Conservation (phyloP, 1,140 invertebrate species). For the Gryllus bimaculatus region DNA sequence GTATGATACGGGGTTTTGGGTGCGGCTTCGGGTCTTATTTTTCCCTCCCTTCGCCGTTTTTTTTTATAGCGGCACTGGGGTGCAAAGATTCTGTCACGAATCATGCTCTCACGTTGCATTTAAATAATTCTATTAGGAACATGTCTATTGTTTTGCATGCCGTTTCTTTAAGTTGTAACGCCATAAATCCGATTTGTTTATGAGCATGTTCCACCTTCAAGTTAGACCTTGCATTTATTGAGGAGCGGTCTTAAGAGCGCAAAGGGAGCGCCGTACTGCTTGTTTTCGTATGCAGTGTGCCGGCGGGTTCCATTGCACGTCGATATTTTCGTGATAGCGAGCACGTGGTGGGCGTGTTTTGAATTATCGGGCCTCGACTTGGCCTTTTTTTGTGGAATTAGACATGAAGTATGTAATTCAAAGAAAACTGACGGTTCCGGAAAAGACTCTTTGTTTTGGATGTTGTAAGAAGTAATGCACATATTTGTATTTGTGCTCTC, state of each 20-base stretch:
- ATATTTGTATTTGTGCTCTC: no score
- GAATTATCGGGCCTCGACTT: no score
- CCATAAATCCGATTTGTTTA: conserved; percentile 5
- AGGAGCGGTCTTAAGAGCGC: no score
- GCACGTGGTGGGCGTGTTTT: no score
- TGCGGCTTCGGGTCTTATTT: not conserved
- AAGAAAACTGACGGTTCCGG: no score
- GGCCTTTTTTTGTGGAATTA: no score
- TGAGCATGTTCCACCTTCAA: not conserved
- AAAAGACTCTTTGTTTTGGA: no score
- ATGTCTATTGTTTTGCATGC: not conserved
- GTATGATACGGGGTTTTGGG: not conserved
- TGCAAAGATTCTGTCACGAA: not conserved
- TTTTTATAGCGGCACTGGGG: not conserved
- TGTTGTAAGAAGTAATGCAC: no score
- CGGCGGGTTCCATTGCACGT: not conserved
- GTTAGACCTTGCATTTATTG: not conserved
- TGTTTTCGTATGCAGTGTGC: not conserved
- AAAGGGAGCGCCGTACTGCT: not conserved
- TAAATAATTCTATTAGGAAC: not conserved
- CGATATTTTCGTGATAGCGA: not conserved
- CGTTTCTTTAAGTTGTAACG: conserved; percentile 1
- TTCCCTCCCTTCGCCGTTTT: not conserved
- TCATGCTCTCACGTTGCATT: not conserved
- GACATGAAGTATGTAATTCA: no score